A percentile compares a stretch with the other conserved stretches of the same genome.
phyloP scores from a whole-genome alignment of 2,113 vertebrate genomes.

The human (Homo sapiens) region DNA sequence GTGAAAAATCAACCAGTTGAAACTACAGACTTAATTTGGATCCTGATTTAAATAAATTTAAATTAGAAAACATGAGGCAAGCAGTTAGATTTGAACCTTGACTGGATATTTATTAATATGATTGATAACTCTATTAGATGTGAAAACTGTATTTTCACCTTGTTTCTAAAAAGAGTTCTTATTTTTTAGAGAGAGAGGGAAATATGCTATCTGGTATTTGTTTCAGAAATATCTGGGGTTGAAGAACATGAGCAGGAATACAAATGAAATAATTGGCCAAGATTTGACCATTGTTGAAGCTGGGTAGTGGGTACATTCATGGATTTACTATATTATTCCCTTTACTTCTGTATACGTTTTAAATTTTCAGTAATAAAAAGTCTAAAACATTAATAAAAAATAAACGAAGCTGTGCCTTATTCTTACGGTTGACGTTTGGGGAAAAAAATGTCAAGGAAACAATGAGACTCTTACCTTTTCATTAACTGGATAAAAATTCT shows the following conservation, averaged over 20 bases:
- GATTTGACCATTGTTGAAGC: accelerated
- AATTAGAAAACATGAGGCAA: background rate
- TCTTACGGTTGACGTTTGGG: background rate
- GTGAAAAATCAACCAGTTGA: accelerated
- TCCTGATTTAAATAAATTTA: background rate
- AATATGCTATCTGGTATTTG: background rate
- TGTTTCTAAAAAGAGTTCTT: background rate
- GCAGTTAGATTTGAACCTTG: background rate
- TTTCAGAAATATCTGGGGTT: background rate
- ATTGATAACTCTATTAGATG: background rate
- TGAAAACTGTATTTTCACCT: background rate
- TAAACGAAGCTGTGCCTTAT: slow-evolving; percentile 22
- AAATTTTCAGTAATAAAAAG: background rate
- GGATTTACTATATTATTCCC: background rate
- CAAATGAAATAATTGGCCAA: accelerated
- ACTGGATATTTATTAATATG: background rate
- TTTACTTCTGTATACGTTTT: background rate
- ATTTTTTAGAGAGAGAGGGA: background rate
- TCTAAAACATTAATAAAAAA: slow-evolving; percentile 57
- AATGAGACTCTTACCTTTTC: slow-evolving; percentile 83
- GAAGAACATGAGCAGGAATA: too few relatives aligned
- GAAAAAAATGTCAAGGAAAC: slow-evolving; percentile 60
- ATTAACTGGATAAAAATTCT: slow-evolving; percentile 86
- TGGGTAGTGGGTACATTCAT: background rate
- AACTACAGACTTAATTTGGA: background rate